These are phyloP conservation scores for Cephus pygmeus DNA, from an alignment of 2,888 invertebrate species.

Conservation along the genomic window DNA sequence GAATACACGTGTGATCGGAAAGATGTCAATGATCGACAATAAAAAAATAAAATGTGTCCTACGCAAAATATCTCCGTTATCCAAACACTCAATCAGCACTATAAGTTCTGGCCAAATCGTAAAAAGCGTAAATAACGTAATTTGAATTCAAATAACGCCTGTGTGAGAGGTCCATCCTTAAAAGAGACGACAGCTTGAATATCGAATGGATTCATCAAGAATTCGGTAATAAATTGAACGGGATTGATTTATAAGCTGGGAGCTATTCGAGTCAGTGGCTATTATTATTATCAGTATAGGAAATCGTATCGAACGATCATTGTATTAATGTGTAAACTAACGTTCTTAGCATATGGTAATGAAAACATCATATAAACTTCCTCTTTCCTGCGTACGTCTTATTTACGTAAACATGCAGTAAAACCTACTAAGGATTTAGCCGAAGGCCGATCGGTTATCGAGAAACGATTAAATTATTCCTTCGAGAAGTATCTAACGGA, in stretches of 20 bases:
- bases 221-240: background rate
- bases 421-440: background rate
- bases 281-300: background rate
- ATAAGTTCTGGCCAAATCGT: background rate
- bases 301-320: background rate
- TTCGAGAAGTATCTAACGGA: background rate
- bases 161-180: background rate
- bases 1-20: conserved; percentile 11
- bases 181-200: background rate
- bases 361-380: background rate
- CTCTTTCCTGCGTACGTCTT: background rate
- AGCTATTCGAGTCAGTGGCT: background rate
- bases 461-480: background rate
- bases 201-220: background rate
- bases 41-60: conserved; percentile 7
- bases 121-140: background rate
- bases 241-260: background rate
- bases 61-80: background rate
- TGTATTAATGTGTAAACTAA: background rate
- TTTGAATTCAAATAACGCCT: background rate
- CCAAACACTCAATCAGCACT: background rate
- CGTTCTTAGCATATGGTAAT: background rate
- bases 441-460: background rate
- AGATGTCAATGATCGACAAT: conserved; percentile 20
- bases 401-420: background rate